Evolutionary conservation across 2,888 invertebrate genomes (phyloP).

Genomic region (Daptonema setosum): DNA sequence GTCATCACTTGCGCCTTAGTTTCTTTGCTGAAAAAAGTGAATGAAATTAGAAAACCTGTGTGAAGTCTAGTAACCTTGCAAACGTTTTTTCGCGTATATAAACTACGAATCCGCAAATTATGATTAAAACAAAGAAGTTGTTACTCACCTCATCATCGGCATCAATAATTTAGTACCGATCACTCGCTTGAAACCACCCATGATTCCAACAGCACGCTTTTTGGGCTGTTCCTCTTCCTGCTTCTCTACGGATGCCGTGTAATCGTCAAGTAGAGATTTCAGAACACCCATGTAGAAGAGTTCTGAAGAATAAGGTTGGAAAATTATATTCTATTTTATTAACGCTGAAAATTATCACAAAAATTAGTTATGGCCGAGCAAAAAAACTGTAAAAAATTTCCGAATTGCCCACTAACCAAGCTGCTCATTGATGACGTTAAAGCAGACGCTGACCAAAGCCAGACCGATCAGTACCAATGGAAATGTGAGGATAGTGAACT

Average conservation of each 20-base stretch:
- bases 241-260: not conserved
- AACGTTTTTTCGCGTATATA: too few species aligned
- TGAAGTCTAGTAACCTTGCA: too few species aligned
- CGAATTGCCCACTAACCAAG: too few species aligned
- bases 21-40: constrained; percentile 6
- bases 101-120: not conserved
- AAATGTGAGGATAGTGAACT: constrained; percentile 7
- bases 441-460: constrained; percentile 5
- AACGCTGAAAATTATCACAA: too few species aligned
- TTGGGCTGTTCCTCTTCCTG: not conserved
- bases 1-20: constrained; percentile 3
- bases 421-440: constrained; percentile 5
- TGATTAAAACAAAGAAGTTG: not conserved
- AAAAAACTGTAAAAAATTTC: too few species aligned
- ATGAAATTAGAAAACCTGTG: not conserved
- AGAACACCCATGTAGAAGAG: constrained; percentile 6
- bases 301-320: too few species aligned
- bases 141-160: constrained; percentile 1
- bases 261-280: constrained; percentile 1
- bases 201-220: not conserved
- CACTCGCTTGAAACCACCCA: not conserved
- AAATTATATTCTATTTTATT: too few species aligned
- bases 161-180: not conserved
- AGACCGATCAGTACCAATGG: constrained; percentile 7
- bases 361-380: too few species aligned